phyloP scores from a whole-genome alignment of 2,797 vertebrate genomes.

The Balearica regulorum region DNA sequence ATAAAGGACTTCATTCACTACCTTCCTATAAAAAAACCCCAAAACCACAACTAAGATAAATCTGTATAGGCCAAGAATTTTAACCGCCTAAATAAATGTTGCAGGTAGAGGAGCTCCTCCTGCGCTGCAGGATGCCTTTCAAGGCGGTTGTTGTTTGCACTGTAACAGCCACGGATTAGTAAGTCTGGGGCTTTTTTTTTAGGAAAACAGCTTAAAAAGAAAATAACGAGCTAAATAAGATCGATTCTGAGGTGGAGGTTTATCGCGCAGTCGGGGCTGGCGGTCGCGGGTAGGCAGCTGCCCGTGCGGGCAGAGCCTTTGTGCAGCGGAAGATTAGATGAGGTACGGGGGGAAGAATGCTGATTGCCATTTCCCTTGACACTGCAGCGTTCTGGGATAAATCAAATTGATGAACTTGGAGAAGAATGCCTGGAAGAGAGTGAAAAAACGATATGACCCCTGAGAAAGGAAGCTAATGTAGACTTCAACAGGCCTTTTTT shows the following conservation, averaged over 20 bases:
- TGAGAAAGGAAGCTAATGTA: constrained; percentile 31
- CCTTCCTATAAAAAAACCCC: not conserved
- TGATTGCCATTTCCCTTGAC: constrained; percentile 47
- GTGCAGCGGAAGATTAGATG: not conserved
- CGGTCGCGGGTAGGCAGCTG: not conserved
- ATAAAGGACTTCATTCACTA: not conserved
- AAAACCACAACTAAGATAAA: not conserved
- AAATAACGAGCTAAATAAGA: not conserved
- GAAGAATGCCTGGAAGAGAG: constrained; percentile 62
- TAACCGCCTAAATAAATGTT: not conserved
- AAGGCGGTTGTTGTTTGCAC: not conserved
- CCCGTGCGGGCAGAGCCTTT: rapidly evolving
- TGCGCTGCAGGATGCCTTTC: rapidly evolving
- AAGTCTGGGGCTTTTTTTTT: not conserved
- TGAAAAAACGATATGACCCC: not conserved
- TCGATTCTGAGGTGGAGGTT: not conserved
- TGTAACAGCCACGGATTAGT: not conserved
- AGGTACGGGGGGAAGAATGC: not conserved
- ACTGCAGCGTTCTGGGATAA: constrained; percentile 13
- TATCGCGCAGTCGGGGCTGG: not conserved
- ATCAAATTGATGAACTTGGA: constrained; percentile 35
- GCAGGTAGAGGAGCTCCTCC: not conserved
- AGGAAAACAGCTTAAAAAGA: not conserved
- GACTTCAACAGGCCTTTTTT: not conserved
- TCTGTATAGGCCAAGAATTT: not conserved